Conservation (phyloP, 2,888 invertebrate genomes). For the Hedya salicella region DNA sequence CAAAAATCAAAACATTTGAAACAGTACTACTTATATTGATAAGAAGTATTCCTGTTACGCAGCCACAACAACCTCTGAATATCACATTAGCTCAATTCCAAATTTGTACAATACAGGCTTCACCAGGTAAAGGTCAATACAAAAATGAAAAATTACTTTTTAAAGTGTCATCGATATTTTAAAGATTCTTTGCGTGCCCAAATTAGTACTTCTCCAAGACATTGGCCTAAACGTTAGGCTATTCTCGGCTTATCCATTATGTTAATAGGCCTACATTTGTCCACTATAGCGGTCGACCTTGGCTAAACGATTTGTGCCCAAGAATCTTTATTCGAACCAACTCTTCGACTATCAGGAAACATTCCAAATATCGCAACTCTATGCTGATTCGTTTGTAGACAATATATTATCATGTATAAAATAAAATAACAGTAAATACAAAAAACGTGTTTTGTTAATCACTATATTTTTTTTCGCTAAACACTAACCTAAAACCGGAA, state of each 20-base stretch:
- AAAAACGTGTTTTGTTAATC: conserved; percentile 5
- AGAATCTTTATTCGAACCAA: conserved; percentile 36
- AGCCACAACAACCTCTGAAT: neutral
- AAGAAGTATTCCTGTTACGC: too few relatives aligned
- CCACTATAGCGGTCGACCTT: conserved; percentile 60
- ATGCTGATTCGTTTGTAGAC: neutral
- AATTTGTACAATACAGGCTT: conserved; percentile 16
- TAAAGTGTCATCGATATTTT: conserved; percentile 21
- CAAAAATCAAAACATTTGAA: too few relatives aligned
- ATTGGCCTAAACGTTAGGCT: conserved; percentile 31
- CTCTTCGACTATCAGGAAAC: conserved; percentile 27
- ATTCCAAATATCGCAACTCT: conserved; percentile 5
- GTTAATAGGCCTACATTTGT: conserved; percentile 51
- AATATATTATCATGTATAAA: neutral
- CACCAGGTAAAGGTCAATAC: conserved; percentile 4
- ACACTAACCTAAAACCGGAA: neutral
- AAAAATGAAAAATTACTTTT: conserved; percentile 29
- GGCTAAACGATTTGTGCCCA: conserved; percentile 44
- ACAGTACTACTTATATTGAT: too few relatives aligned
- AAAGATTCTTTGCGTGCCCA: conserved; percentile 28
- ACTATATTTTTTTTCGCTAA: neutral
- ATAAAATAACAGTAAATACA: neutral
- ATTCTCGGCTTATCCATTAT: conserved; percentile 45
- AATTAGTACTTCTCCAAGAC: conserved; percentile 25
- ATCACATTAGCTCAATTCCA: conserved; percentile 8